Base-by-base conservation (phyloP, 2,113 vertebrate genomes). In the Pao palembangensis region DNA sequence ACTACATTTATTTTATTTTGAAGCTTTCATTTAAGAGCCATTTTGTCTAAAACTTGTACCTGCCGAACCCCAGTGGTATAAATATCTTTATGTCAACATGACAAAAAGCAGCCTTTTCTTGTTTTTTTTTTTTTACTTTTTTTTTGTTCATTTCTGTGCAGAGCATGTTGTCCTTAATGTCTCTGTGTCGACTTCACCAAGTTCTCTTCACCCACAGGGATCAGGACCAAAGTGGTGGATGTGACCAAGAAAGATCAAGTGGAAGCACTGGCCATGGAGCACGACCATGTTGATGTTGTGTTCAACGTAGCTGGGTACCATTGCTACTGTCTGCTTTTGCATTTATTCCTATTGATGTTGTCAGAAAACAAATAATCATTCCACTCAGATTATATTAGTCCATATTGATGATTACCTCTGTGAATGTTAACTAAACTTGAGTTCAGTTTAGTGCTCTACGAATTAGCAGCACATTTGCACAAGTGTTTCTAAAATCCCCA, bases 301-400 rank as follows among this genome's bases (percentile, higher is more conserved):
- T 95, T 94, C 64, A 99, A 98, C n/a, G 75, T 96, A 48, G 96
- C 94, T 52, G 95, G 96, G 97, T 99, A 92, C 77, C n/a, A 8
- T 61, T n/a, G 46, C 28, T 21, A 10, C 46, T 2, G 20, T 17
- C 0, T 34, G 5, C 34, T n/a, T n/a, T 16, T 54, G 23, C 17
- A 54, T 54, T 12, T 54, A 14, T 14, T 17, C 12, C 43, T 15
- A n/a, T 7, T 47, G 15, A 17, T 44, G 25, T 28, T 51, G 23
- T 13, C 23, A 8, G 7, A 19, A 46, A n/a, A 13, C 11, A 47
- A 47, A 47, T 17, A 17, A 4, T 44, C 5, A 5, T 17, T 44
- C 43, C 12, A 44, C 43, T 17, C 25, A 7, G 4, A 28, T 5
- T 28, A 28, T 28, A 28, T 28, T 3, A 12, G 11, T 38, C 28